phyloP scores from a whole-genome alignment of 2,113 vertebrate species.

The Calidris pugnax region DNA sequence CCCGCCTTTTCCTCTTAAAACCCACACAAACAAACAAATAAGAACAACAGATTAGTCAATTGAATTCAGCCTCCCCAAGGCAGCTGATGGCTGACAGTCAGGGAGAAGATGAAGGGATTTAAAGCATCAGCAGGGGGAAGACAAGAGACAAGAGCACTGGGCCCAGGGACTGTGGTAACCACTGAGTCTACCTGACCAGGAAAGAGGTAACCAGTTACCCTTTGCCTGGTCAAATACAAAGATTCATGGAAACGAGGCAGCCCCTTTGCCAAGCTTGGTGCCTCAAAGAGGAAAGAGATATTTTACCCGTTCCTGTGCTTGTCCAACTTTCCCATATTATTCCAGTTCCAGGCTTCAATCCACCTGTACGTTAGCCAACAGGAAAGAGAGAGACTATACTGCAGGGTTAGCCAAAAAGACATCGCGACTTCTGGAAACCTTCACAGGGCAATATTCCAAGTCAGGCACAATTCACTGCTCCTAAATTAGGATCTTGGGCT shows the following conservation, averaged over 20 bases:
- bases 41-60: background rate
- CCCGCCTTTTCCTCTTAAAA: background rate
- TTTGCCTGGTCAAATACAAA: background rate
- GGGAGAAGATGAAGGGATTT: background rate
- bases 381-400: background rate
- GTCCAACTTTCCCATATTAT: background rate
- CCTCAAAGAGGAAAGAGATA: background rate
- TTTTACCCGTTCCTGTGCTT: background rate
- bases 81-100: background rate
- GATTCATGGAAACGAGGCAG: background rate
- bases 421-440: background rate
- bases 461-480: background rate
- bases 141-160: background rate
- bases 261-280: background rate
- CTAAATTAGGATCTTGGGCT: background rate
- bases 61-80: background rate
- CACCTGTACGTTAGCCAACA: rapidly evolving
- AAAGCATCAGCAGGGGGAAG: background rate
- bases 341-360: background rate
- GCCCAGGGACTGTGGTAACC: background rate
- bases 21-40: background rate
- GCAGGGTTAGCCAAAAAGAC: background rate
- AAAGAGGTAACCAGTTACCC: background rate
- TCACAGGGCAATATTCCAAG: background rate
- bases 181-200: background rate